phyloP scores from a whole-genome alignment of 2,797 vertebrate genomes.

The Scolopax bukidnonensis region DNA sequence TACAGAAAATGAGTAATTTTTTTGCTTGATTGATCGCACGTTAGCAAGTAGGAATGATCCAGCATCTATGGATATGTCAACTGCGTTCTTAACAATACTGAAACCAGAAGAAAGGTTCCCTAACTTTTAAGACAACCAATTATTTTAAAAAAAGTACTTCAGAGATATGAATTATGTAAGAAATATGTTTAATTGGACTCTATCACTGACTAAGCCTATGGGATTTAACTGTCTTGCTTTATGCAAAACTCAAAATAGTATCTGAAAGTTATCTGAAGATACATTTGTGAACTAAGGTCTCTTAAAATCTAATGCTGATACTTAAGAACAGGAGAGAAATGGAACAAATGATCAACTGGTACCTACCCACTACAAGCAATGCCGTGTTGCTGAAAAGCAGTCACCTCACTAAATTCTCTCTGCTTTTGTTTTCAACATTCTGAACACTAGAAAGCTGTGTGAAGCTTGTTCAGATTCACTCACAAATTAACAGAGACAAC shows the following conservation, averaged over 20 bases:
- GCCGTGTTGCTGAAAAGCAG: not conserved
- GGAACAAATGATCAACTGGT: not conserved
- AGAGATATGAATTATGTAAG: not conserved
- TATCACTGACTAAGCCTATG: not conserved
- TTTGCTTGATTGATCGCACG: not conserved
- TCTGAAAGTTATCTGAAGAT: not conserved
- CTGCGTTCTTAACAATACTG: not conserved
- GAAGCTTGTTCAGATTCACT: not conserved
- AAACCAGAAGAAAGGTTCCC: not conserved
- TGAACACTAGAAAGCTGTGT: not conserved
- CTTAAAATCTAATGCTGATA: not conserved
- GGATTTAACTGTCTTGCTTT: not conserved
- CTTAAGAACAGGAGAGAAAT: not conserved
- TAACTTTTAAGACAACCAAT: not conserved
- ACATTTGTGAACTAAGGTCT: not conserved
- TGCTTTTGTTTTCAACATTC: not conserved
- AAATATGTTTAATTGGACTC: not conserved
- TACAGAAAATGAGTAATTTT: not conserved
- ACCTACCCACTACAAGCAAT: not conserved
- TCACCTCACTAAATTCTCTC: not conserved
- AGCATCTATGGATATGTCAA: not conserved
- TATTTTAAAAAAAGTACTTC: not conserved
- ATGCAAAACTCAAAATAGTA: not conserved
- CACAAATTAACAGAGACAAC: not conserved
- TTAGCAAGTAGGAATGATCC: not conserved